These are phyloP conservation scores for Urosaurus nigricauda DNA, from an alignment of 2,797 vertebrate genomes.

Conservation along the genomic window DNA sequence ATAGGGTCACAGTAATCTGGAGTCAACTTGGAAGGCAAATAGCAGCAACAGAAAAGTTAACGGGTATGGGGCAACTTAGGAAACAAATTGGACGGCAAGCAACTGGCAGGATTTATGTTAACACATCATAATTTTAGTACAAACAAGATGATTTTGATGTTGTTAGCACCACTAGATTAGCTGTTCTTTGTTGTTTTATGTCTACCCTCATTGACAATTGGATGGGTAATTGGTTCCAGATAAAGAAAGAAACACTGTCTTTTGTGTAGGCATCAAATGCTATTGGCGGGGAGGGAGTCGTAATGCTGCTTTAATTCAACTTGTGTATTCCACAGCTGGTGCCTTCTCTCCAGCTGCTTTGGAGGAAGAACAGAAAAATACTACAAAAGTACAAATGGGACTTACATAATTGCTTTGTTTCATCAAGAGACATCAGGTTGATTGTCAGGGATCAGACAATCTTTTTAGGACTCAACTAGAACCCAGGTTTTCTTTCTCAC, in stretches of 20 bases:
- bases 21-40: background rate
- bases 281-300: background rate
- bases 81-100: background rate
- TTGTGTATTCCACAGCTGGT: constrained; percentile 2
- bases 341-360: constrained; percentile 17
- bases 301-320: constrained; percentile 15
- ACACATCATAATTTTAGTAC: constrained; percentile 1
- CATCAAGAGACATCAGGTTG: background rate
- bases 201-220: constrained; percentile 12
- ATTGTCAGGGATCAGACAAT: background rate
- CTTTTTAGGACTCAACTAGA: background rate
- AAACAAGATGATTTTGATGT: background rate
- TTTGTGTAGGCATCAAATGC: constrained; percentile 16
- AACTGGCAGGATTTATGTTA: background rate
- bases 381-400: constrained; percentile 2
- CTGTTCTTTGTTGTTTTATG: background rate
- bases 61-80: too few species aligned
- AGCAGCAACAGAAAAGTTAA: background rate
- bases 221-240: constrained; percentile 30
- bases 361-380: constrained; percentile 23
- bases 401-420: constrained; percentile 9
- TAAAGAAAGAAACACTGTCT: constrained; percentile 12
- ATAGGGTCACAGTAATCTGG: too few species aligned
- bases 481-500: background rate
- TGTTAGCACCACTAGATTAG: background rate